Evolutionary conservation across 2,113 vertebrate genomes (phyloP).

Genomic region (Macroglossus sobrinus): DNA sequence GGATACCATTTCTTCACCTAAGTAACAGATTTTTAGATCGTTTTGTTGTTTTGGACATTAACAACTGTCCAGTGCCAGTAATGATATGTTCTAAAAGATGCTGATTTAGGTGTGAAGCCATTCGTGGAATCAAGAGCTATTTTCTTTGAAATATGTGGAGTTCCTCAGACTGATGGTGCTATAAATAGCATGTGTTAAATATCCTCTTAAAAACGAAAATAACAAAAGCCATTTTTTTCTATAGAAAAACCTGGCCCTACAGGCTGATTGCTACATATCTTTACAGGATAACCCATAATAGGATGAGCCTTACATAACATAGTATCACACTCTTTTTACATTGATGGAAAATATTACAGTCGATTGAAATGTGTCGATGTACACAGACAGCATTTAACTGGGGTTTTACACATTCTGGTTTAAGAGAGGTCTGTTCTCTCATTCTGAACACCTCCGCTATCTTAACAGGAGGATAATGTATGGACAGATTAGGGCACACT

Average conservation of each 20-base stretch:
- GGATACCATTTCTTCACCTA: neutral
- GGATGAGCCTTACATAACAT: neutral
- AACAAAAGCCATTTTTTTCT: neutral
- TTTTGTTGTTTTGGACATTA: neutral
- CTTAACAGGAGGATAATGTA: neutral
- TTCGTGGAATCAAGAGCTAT: neutral
- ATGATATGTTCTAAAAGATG: neutral
- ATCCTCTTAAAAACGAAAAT: conserved; percentile 1
- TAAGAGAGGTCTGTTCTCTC: neutral
- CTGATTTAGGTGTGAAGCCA: neutral
- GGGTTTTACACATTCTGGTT: neutral
- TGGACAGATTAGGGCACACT: neutral
- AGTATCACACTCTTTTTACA: neutral
- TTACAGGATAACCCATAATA: neutral
- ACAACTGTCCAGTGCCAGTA: neutral
- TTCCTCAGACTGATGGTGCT: neutral
- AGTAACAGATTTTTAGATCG: neutral
- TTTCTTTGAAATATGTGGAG: neutral
- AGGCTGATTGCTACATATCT: neutral
- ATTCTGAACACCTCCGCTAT: neutral
- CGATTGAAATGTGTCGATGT: neutral
- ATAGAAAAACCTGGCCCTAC: neutral
- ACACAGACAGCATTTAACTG: neutral
- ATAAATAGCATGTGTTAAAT: conserved; percentile 11
- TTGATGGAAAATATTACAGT: neutral